phyloP scores from a whole-genome alignment of 2,797 vertebrate genomes.

The Carduelis carduelis region DNA sequence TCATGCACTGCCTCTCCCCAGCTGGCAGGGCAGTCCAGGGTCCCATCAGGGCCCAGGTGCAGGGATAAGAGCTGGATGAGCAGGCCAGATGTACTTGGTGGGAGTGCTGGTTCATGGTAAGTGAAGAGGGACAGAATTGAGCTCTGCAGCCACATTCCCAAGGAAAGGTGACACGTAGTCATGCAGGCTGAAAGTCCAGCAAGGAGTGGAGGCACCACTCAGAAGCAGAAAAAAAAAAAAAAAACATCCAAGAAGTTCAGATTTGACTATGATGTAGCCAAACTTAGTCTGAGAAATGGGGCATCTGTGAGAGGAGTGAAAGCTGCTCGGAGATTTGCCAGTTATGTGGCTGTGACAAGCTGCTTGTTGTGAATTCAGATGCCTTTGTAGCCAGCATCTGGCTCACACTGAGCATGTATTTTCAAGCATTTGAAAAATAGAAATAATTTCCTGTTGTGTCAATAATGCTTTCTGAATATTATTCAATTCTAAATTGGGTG shows the following conservation, averaged over 20 bases:
- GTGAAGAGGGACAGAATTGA: neutral
- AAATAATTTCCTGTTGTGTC: neutral
- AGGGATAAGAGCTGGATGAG: neutral
- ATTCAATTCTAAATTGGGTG: neutral
- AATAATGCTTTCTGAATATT: neutral
- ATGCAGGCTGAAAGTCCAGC: rapidly evolving
- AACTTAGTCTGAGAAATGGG: neutral
- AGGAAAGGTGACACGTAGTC: rapidly evolving
- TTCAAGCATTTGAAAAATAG: neutral
- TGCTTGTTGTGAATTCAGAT: neutral
- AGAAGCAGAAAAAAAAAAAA: neutral
- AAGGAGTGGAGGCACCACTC: neutral
- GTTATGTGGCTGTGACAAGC: neutral
- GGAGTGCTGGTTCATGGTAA: neutral
- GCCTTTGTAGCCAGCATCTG: neutral
- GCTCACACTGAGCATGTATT: neutral
- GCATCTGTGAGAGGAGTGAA: neutral
- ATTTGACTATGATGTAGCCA: neutral
- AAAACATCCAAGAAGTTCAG: neutral
- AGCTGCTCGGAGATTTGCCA: neutral
- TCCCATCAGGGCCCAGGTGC: neutral
- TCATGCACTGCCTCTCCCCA: neutral
- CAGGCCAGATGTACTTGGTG: neutral
- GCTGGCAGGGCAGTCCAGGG: neutral
- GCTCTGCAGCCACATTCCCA: neutral